phyloP scores from a whole-genome alignment of 2,888 invertebrate species.

The Lydus trimaculatus region DNA sequence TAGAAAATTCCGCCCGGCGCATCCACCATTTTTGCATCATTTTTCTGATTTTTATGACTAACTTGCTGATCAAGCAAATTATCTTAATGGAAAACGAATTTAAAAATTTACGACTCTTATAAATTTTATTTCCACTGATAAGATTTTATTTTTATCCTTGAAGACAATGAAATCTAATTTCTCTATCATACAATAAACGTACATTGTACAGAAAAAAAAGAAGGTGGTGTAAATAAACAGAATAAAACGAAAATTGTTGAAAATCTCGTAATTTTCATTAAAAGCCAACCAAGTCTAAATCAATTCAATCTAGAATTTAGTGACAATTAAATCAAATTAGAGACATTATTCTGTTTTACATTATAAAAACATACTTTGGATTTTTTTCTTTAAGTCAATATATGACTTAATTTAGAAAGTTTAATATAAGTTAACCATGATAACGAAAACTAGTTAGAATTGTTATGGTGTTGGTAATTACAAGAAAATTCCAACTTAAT shows the following conservation, averaged over 20 bases:
- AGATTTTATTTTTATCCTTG: too few species aligned
- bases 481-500: neutral
- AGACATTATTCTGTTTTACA: too few species aligned
- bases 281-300: neutral
- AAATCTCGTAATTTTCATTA: neutral
- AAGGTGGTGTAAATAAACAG: neutral
- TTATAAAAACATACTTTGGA: too few species aligned
- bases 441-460: neutral
- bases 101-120: neutral
- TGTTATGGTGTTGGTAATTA: neutral
- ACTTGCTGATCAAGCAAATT: neutral
- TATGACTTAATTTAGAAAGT: neutral
- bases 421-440: neutral
- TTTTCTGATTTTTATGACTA: neutral
- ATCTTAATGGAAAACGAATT: neutral
- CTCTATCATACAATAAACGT: too few species aligned
- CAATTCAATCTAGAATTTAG: neutral
- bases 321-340: neutral
- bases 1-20: constrained; percentile 5
- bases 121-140: neutral
- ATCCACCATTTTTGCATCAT: constrained; percentile 1
- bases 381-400: too few species aligned
- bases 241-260: neutral
- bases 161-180: too few species aligned
- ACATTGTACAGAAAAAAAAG: too few species aligned